Percentiles rank a stretch among this genome's conserved stretches.
Evolutionary conservation across 2,113 vertebrate genomes (phyloP).

Genomic region (Callaeas wilsoni): DNA sequence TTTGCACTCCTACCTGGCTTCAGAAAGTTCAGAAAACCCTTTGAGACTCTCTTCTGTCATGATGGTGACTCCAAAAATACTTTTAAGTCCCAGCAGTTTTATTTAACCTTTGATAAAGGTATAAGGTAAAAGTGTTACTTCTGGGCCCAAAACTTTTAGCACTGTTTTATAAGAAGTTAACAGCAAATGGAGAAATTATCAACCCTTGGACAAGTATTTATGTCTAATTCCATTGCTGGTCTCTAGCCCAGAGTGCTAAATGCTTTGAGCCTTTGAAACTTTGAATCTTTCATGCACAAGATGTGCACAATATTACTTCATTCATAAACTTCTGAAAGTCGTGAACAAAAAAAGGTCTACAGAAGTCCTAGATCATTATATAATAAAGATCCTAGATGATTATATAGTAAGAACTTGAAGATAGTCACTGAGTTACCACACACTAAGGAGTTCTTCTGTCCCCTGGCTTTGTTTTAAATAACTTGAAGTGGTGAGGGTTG

Average conservation of each 20-base stretch:
- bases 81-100: background rate
- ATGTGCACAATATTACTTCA: background rate
- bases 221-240: background rate
- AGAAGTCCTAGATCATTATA: background rate
- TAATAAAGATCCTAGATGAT: background rate
- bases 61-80: background rate
- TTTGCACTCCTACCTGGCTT: accelerated
- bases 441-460: background rate
- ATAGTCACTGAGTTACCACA: background rate
- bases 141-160: background rate
- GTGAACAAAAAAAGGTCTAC: background rate
- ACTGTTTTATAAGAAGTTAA: background rate
- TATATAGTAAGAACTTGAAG: background rate
- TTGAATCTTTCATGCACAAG: background rate
- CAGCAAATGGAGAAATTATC: background rate
- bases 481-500: background rate
- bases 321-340: background rate
- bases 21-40: background rate
- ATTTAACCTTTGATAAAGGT: background rate
- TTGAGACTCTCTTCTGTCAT: background rate
- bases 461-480: background rate
- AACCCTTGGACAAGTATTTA: background rate
- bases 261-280: background rate
- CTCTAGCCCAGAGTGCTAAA: background rate
- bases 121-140: background rate